Evolutionary conservation across 2,888 invertebrate species (phyloP).

Genomic region (Cataglyphis cursor): DNA sequence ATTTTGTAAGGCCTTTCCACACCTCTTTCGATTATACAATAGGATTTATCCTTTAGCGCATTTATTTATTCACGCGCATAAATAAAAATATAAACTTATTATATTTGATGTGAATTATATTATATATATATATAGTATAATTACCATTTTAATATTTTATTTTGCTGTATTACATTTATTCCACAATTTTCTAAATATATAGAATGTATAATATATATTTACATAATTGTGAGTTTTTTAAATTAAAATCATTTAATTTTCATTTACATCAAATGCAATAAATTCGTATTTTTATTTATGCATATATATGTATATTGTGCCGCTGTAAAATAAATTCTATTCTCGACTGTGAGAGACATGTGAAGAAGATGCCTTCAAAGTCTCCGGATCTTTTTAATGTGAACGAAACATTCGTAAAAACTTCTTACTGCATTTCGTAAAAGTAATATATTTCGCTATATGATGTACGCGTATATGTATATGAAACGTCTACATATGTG

Average conservation of each 20-base stretch:
- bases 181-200: not conserved
- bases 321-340: not conserved
- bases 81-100: not conserved
- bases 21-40: not conserved
- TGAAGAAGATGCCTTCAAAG: not conserved
- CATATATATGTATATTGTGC: not conserved
- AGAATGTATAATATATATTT: not conserved
- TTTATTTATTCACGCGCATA: not conserved
- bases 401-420: no score
- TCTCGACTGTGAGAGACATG: not conserved
- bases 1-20: not conserved
- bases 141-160: not conserved
- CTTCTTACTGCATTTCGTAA: not conserved
- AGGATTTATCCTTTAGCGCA: not conserved
- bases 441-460: not conserved
- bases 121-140: not conserved
- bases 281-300: not conserved
- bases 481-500: no score
- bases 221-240: not conserved
- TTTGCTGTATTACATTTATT: not conserved
- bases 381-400: not conserved
- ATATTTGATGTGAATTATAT: not conserved
- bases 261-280: not conserved
- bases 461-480: not conserved
- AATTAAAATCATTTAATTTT: conserved; percentile 1